A percentile compares a stretch with the other conserved stretches of the same genome.
Evolutionary conservation across 2,113 vertebrate species (phyloP).

Genomic region (Montifringilla adamsi): DNA sequence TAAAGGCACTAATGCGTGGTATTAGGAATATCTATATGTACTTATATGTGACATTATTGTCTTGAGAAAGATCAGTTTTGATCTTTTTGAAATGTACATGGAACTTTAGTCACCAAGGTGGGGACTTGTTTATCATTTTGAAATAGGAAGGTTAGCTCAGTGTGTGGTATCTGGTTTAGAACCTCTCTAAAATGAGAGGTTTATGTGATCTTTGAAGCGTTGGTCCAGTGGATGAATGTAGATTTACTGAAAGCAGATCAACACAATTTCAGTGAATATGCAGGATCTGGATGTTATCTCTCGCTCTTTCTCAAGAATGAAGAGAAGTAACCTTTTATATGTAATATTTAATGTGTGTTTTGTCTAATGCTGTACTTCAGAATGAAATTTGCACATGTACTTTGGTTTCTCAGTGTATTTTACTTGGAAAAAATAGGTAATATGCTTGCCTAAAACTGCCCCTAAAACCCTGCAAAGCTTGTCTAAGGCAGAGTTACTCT

Average conservation of each 20-base stretch:
- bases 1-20: background rate
- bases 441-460: background rate
- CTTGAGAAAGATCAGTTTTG: background rate
- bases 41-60: accelerated
- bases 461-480: accelerated
- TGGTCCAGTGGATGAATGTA: background rate
- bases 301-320: background rate
- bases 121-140: background rate
- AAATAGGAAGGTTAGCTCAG: background rate
- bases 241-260: background rate
- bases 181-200: background rate
- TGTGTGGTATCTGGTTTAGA: background rate
- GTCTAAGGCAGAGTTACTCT: background rate
- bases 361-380: background rate
- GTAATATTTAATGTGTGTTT: background rate
- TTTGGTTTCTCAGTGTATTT: background rate
- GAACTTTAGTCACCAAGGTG: background rate
- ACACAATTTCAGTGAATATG: background rate
- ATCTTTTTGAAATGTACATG: background rate
- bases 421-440: background rate
- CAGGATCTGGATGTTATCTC: background rate
- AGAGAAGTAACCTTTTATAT: background rate
- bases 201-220: background rate
- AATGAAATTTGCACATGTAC: background rate
- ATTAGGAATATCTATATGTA: background rate